Conservation (phyloP, 2,113 vertebrate species). For the Microcebus ravelobensis region DNA sequence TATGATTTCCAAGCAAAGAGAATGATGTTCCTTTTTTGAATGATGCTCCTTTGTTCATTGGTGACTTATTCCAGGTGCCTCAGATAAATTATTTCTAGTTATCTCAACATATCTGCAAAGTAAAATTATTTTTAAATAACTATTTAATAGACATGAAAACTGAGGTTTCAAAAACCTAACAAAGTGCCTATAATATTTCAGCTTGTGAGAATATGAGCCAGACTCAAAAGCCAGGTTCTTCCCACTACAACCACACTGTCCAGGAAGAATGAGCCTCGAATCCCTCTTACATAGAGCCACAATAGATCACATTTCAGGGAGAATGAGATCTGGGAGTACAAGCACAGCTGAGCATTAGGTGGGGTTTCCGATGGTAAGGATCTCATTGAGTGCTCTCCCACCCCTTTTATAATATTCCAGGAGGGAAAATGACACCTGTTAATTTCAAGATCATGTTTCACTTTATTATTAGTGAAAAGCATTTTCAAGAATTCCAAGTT, state of each 20-base stretch:
- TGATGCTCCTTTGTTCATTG: neutral
- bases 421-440: neutral
- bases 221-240: neutral
- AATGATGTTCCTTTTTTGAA: neutral
- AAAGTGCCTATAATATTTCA: neutral
- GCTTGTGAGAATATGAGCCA: neutral
- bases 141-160: neutral
- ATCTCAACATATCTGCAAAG: neutral
- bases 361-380: neutral
- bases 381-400: neutral
- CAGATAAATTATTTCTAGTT: neutral
- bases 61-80: neutral
- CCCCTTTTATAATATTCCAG: neutral
- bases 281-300: fast-evolving
- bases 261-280: neutral
- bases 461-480: neutral
- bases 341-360: neutral
- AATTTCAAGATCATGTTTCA: neutral
- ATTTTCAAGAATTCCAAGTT: neutral
- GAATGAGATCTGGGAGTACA: too few species aligned
- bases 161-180: neutral
- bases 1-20: neutral
- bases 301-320: neutral
- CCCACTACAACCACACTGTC: fast-evolving
- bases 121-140: neutral